Evolutionary conservation across 1,140 invertebrate species (phyloP).

Genomic region (Cotesia vestalis): DNA sequence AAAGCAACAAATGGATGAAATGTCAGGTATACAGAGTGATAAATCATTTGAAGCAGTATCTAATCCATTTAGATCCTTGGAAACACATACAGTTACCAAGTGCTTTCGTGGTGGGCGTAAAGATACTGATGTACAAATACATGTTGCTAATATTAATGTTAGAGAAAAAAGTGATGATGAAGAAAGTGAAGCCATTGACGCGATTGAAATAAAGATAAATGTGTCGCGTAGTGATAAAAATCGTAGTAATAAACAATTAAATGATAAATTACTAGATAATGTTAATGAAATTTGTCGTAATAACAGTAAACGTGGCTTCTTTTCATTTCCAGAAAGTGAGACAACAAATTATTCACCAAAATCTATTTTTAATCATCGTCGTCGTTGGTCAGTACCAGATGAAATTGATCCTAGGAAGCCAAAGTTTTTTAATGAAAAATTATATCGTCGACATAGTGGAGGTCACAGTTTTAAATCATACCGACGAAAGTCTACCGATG

Average conservation of each 20-base stretch:
- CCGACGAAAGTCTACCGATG: background rate
- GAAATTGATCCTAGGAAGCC: constrained; percentile 15
- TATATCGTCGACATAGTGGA: constrained; percentile 26
- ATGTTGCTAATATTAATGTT: constrained; percentile 53
- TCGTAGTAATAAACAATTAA: constrained; percentile 5
- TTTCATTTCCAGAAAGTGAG: constrained; percentile 1
- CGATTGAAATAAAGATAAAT: constrained; percentile 61
- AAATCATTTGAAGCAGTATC: constrained; percentile 6
- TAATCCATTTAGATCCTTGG: constrained; percentile 13
- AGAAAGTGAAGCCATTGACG: constrained; percentile 45
- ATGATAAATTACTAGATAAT: constrained; percentile 18
- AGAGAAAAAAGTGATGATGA: constrained; percentile 43
- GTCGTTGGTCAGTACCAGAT: constrained; percentile 36
- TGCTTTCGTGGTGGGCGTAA: constrained; percentile 30
- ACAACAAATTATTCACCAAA: background rate
- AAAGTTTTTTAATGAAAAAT: constrained; percentile 20
- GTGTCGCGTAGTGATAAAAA: constrained; percentile 51
- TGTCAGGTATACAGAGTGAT: constrained; percentile 6
- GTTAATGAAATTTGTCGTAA: constrained; percentile 5
- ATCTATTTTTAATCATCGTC: constrained; percentile 30
- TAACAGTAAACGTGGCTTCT: constrained; percentile 1
- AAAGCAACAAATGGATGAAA: background rate
- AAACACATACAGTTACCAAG: constrained; percentile 18
- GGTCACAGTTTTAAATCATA: constrained; percentile 21
- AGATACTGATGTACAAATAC: constrained; percentile 54